phyloP scores from a whole-genome alignment of 2,797 vertebrate species.

The Discoglossus pictus region DNA sequence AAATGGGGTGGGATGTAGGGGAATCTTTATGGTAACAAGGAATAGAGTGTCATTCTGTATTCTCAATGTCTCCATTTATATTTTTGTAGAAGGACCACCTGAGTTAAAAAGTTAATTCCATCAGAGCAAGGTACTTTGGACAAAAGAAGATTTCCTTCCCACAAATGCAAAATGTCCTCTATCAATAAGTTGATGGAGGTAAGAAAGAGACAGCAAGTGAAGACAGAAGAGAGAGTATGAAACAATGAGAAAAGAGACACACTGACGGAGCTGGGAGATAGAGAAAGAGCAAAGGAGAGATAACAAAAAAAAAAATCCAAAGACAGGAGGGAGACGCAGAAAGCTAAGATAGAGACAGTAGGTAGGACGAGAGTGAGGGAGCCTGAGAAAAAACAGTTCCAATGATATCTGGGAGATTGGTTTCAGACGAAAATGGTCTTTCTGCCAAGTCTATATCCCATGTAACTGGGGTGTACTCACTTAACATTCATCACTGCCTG shows the following conservation, averaged over 20 bases:
- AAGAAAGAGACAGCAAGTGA: constrained; percentile 1
- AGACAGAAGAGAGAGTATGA: constrained; percentile 26
- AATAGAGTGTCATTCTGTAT: too few relatives aligned
- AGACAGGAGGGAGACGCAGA: constrained; percentile 18
- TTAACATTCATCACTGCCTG: constrained; percentile 94
- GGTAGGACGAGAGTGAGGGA: constrained; percentile 50
- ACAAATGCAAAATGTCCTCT: too few relatives aligned
- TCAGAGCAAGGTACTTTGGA: too few relatives aligned
- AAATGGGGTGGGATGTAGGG: too few relatives aligned
- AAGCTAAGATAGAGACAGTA: constrained; percentile 38
- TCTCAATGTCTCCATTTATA: too few relatives aligned
- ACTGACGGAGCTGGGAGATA: constrained; percentile 39
- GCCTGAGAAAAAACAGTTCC: constrained; percentile 70
- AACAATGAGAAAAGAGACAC: constrained; percentile 45
- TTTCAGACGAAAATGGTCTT: constrained; percentile 68
- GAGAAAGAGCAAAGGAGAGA: constrained; percentile 23
- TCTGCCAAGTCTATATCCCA: constrained; percentile 86
- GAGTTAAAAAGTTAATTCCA: too few relatives aligned
- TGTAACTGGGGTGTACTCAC: constrained; percentile 87
- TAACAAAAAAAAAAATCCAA: constrained; percentile 13
- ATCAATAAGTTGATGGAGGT: too few relatives aligned
- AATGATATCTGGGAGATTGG: constrained; percentile 71
- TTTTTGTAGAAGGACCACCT: too few relatives aligned
- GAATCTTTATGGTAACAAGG: too few relatives aligned
- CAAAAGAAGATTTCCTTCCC: too few relatives aligned